Percentiles rank a stretch among this genome's conserved stretches.
Evolutionary conservation across 2,888 invertebrate species (phyloP).

Genomic region (Melangyna quadrimaculata): DNA sequence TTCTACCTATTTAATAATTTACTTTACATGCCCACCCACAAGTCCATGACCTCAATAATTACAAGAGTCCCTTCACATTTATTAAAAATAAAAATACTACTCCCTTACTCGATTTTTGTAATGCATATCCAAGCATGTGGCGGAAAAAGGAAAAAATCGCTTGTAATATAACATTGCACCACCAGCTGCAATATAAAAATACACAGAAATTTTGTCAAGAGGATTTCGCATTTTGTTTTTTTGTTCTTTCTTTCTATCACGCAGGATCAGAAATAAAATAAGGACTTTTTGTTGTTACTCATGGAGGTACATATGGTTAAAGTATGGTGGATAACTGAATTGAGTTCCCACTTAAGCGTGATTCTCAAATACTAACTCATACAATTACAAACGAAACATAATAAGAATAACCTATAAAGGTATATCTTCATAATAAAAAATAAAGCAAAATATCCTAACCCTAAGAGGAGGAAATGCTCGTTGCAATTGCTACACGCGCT

Average conservation of each 20-base stretch:
- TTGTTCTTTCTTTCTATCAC: background rate
- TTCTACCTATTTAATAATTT: background rate
- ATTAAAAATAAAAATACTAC: background rate
- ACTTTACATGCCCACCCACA: background rate
- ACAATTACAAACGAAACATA: background rate
- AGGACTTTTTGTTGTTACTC: background rate
- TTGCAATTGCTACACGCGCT: background rate
- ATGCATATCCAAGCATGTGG: background rate
- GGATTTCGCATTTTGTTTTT: background rate
- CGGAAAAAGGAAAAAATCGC: background rate
- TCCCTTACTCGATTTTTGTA: background rate
- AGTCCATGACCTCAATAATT: constrained; percentile 5
- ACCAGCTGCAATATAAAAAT: background rate
- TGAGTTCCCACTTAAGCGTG: background rate
- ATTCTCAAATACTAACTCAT: background rate
- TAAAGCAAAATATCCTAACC: background rate
- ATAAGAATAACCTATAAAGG: background rate
- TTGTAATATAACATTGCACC: background rate
- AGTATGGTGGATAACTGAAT: background rate
- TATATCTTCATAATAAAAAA: background rate
- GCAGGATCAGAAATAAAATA: background rate
- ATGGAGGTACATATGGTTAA: too few species aligned
- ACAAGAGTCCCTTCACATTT: background rate
- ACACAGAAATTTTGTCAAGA: background rate
- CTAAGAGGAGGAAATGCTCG: background rate